Conservation (phyloP, 2,113 vertebrate species). For the Menidia beryllina region DNA sequence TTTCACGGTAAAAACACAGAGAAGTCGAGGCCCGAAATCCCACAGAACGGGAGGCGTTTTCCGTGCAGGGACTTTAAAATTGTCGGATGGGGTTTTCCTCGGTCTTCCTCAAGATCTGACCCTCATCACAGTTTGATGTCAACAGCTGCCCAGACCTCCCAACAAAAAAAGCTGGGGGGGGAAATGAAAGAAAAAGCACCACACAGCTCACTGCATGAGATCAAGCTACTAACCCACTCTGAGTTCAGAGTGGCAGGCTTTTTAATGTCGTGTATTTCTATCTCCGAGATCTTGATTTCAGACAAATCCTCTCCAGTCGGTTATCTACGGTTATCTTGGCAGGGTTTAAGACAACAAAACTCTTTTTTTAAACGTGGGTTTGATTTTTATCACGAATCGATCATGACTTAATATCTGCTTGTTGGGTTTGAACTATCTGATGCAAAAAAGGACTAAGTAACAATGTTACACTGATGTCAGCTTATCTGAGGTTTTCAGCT, state of each 20-base stretch:
- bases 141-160: slow-evolving; percentile 62
- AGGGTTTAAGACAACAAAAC: slow-evolving; percentile 49
- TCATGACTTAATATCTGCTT: slow-evolving; percentile 24
- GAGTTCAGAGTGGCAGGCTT: slow-evolving; percentile 4
- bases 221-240: slow-evolving; percentile 23
- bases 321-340: slow-evolving; percentile 50
- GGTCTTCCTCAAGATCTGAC: slow-evolving; percentile 62
- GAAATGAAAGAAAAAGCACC: slow-evolving; percentile 8
- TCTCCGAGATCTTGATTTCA: slow-evolving; percentile 31
- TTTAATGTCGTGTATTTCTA: slow-evolving; percentile 36
- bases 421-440: slow-evolving; percentile 36
- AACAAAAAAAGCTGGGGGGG: slow-evolving; percentile 41
- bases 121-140: slow-evolving; percentile 68
- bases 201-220: slow-evolving; percentile 36
- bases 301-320: slow-evolving; percentile 32
- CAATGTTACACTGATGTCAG: slow-evolving; percentile 69
- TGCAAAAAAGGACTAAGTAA: slow-evolving; percentile 20
- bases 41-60: slow-evolving; percentile 24
- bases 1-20: slow-evolving; percentile 39
- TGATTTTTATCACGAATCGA: slow-evolving; percentile 37
- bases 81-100: slow-evolving; percentile 50
- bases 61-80: slow-evolving; percentile 56
- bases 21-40: slow-evolving; percentile 15
- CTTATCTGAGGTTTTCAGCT: slow-evolving; percentile 61
- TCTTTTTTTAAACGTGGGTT: slow-evolving; percentile 51